Evolutionary conservation across 2,888 invertebrate species (phyloP).

Genomic region (Fissipunctia ypsillon): DNA sequence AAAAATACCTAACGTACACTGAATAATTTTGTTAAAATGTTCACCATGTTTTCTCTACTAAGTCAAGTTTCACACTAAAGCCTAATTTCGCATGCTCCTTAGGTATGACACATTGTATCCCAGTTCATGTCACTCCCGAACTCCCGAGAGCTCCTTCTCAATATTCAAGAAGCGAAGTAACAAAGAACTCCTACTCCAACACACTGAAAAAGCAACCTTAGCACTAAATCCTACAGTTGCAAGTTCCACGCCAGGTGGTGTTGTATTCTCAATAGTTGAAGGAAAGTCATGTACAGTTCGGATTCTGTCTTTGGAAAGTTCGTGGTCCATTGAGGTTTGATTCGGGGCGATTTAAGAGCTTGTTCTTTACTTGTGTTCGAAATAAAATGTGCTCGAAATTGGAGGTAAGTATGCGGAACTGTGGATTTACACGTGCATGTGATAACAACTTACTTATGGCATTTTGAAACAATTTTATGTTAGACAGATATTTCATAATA

Average conservation of each 20-base stretch:
- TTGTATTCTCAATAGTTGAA: slow-evolving; percentile 67
- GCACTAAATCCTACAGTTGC: slow-evolving; percentile 16
- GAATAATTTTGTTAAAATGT: slow-evolving; percentile 52
- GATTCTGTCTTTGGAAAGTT: slow-evolving; percentile 61
- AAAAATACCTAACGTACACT: slow-evolving; percentile 27
- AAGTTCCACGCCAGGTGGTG: slow-evolving; percentile 2
- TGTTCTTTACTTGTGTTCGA: slow-evolving; percentile 61
- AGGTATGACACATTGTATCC: slow-evolving; percentile 74
- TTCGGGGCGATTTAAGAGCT: slow-evolving; percentile 70
- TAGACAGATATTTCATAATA: background rate
- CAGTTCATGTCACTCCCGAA: slow-evolving; percentile 74
- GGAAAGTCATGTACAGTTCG: slow-evolving; percentile 60
- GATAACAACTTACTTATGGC: background rate
- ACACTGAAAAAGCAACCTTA: slow-evolving; percentile 50
- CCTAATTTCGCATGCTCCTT: slow-evolving; percentile 76
- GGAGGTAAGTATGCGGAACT: slow-evolving; percentile 38
- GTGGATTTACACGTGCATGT: slow-evolving; percentile 15
- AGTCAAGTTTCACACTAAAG: slow-evolving; percentile 42
- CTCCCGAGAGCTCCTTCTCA: slow-evolving; percentile 76
- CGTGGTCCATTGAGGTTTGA: slow-evolving; percentile 70
- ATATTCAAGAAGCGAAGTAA: slow-evolving; percentile 77
- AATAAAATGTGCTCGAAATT: slow-evolving; percentile 46
- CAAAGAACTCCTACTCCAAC: slow-evolving; percentile 59
- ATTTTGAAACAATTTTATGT: slow-evolving; percentile 1
- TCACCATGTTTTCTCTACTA: slow-evolving; percentile 30